These are phyloP conservation scores for Episyrphus balteatus DNA, from an alignment of 1,140 invertebrate genomes.

Conservation along the genomic window DNA sequence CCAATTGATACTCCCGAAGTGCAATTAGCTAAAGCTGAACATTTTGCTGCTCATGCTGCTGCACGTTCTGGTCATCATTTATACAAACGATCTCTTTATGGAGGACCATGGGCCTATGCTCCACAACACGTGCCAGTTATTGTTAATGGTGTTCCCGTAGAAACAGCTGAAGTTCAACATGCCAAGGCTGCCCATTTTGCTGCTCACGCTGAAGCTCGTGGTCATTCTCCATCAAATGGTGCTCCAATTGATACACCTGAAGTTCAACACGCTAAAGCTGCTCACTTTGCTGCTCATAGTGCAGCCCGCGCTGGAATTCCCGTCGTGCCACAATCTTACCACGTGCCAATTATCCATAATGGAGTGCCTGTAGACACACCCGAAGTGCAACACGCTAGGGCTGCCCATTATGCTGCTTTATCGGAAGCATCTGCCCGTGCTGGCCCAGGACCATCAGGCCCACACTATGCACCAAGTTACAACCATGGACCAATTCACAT, in stretches of 20 bases:
- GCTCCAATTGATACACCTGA: constrained; percentile 38
- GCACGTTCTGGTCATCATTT: constrained; percentile 32
- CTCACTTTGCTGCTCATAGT: constrained; percentile 29
- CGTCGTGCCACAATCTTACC: constrained; percentile 18
- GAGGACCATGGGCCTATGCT: constrained; percentile 20
- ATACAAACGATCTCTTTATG: constrained; percentile 34
- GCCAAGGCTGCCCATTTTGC: constrained; percentile 51
- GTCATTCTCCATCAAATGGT: constrained; percentile 29
- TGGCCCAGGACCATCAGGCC: constrained; percentile 12
- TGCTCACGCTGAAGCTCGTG: constrained; percentile 44
- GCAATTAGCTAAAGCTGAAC: constrained; percentile 45
- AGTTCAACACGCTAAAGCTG: constrained; percentile 35
- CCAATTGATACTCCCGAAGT: constrained; percentile 47
- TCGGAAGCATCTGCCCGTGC: constrained; percentile 38
- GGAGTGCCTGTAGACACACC: constrained; percentile 47
- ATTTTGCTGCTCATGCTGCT: constrained; percentile 43
- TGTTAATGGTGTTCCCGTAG: constrained; percentile 45
- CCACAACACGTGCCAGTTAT: constrained; percentile 38
- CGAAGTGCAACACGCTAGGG: constrained; percentile 47
- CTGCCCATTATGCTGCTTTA: constrained; percentile 45
- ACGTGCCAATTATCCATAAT: constrained; percentile 39
- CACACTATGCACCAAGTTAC: constrained; percentile 19
- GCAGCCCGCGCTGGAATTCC: constrained; percentile 22
- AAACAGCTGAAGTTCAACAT: constrained; percentile 51
- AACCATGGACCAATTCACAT: constrained; percentile 38